Evolutionary conservation across 2,797 vertebrate genomes (phyloP).

Genomic region (Siniperca undulata): DNA sequence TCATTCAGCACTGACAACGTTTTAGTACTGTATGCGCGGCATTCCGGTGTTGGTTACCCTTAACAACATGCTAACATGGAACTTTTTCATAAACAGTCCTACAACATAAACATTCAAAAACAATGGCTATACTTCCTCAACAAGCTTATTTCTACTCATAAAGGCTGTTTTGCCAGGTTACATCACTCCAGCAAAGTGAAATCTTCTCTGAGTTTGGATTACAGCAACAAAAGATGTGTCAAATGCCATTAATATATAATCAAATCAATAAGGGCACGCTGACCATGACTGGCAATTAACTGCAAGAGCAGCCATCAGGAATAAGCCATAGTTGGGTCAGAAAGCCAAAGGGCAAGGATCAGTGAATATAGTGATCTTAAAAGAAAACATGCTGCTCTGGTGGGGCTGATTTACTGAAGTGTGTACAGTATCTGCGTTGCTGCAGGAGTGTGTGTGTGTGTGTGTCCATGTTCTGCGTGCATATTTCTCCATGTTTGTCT

Average conservation of each 20-base stretch:
- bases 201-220: conserved; percentile 3
- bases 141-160: neutral
- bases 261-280: conserved; percentile 51
- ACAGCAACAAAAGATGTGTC: conserved; percentile 37
- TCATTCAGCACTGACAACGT: neutral
- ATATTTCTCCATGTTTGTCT: conserved; percentile 36
- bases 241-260: conserved; percentile 53
- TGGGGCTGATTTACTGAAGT: neutral
- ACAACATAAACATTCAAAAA: neutral
- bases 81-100: neutral
- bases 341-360: conserved; percentile 42
- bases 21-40: neutral
- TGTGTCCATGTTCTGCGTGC: neutral
- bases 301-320: conserved; percentile 54
- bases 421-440: neutral
- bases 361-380: conserved; percentile 20
- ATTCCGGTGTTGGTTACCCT: neutral
- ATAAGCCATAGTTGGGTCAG: conserved; percentile 34
- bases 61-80: neutral
- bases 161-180: neutral
- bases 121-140: neutral
- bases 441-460: neutral
- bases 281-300: conserved; percentile 60
- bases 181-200: neutral
- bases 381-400: neutral